Base-by-base conservation (phyloP, 2,888 invertebrate genomes). In the Idaea straminata region DNA sequence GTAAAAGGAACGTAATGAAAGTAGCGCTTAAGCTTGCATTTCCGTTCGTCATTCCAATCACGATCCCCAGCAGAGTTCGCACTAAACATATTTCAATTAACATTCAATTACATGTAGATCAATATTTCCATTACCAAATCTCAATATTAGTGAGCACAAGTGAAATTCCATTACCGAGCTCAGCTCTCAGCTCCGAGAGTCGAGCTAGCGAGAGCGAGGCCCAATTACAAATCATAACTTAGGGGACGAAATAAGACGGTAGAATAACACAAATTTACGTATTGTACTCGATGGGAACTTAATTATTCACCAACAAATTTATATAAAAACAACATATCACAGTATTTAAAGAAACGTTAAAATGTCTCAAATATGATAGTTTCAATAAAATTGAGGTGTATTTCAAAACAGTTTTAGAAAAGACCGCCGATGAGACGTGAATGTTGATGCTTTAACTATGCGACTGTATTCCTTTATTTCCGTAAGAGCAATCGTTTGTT, bases 141-240 rank as follows among this genome's bases (percentile, higher is more conserved):
- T 69, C 66, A 66, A 68, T 67, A 68, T 68, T 70, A 62, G 65
- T 66, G 68, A 65, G 67, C 64, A 68, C 63, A 64, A 61, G 35
- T 57, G 62, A 61, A 67, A 61, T 65, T 64, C 61, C 61, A 68
- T 59, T 61, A 67, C 62, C 47, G 57, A 25, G 38, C n/a, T 13
- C 35, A 25, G 10, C n/a, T 36, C 15, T 25, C 15, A 57, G 15
- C n/a, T 10, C 34, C 4, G n/a, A 47, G 5, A 13, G n/a, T 5
- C 61, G 57, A 57, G n/a, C n/a, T n/a, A n/a, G n/a, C n/a, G n/a
- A n/a, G n/a, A n/a, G 57, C 57, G 38, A 38, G 38, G 38, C 73
- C 75, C 83, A 83, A 83, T 85, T 81, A 83, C 76, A 75, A 80
- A 78, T 80, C 79, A 81, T 78, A 84, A 82, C 82, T 81, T 77